These are phyloP conservation scores for Eulemur rubriventer DNA, from an alignment of 2,797 vertebrate genomes.

Conservation along the genomic window DNA sequence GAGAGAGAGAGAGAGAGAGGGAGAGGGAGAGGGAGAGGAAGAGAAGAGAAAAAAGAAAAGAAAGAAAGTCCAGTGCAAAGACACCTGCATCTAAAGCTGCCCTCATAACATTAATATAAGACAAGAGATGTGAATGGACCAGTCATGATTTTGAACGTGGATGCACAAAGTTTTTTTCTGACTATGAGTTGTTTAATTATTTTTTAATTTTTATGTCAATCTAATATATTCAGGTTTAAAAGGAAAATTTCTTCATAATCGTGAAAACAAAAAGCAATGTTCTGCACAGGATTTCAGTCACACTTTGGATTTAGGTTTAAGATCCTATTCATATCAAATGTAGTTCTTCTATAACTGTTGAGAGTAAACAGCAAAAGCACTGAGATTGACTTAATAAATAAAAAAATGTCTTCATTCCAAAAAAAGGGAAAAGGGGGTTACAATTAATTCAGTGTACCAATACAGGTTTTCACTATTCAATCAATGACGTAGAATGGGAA, in stretches of 20 bases:
- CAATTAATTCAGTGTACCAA: background rate
- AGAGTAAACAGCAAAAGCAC: background rate
- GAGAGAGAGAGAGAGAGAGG: fast-evolving
- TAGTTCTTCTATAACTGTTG: background rate
- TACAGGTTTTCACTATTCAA: background rate
- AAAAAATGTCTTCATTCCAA: background rate
- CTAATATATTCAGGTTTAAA: background rate
- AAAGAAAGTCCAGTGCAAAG: background rate
- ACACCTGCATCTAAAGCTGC: background rate
- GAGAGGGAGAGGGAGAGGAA: too few species aligned
- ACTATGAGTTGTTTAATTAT: background rate
- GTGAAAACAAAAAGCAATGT: background rate
- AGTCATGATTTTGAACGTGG: background rate
- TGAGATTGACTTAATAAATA: background rate
- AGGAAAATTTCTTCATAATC: background rate
- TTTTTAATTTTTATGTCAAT: background rate
- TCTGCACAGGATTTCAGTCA: background rate
- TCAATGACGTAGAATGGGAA: background rate
- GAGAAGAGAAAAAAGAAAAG: too few species aligned
- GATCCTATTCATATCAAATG: background rate
- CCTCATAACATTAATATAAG: background rate
- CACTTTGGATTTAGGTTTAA: background rate
- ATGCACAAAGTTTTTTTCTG: background rate
- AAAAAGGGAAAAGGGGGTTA: background rate
- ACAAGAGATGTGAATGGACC: background rate